Conservation (phyloP, 1,140 invertebrate genomes). For the Trypoxylus dichotomus region DNA sequence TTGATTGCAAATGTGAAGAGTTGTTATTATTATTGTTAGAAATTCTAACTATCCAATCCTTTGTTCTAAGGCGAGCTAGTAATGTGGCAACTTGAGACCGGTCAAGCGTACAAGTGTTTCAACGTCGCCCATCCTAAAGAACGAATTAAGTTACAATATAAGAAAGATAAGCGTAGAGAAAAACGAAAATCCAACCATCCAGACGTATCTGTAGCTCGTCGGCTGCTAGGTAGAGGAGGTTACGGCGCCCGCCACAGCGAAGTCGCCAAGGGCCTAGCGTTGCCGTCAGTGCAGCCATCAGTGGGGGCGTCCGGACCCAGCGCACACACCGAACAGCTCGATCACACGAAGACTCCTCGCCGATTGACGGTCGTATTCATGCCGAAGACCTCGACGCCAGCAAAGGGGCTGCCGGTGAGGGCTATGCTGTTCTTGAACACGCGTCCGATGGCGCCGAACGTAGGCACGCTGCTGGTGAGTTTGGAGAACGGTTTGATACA, state of each 20-base stretch:
- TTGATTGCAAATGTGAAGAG: too few species aligned
- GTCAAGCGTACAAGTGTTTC: constrained; percentile 56
- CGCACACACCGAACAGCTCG: neutral
- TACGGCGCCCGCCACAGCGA: neutral
- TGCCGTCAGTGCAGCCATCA: neutral
- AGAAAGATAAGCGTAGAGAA: constrained; percentile 29
- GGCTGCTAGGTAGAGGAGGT: neutral
- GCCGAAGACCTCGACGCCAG: constrained; percentile 43
- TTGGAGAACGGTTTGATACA: constrained; percentile 70
- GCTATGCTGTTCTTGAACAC: constrained; percentile 47
- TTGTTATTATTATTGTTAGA: too few species aligned
- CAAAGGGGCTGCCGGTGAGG: constrained; percentile 44
- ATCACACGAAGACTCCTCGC: neutral
- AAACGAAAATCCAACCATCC: neutral
- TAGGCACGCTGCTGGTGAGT: constrained; percentile 65
- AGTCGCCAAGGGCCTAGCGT: neutral
- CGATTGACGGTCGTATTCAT: constrained; percentile 33
- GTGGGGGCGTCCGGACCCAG: neutral
- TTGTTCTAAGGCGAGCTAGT: constrained; percentile 66
- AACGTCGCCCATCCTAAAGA: constrained; percentile 47
- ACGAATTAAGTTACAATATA: constrained; percentile 49
- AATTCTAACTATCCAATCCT: neutral
- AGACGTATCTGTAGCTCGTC: neutral
- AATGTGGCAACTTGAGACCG: constrained; percentile 75
- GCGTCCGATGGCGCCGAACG: constrained; percentile 43